Evolutionary conservation across 1,140 invertebrate genomes (phyloP), one percentile per base, ranked within the genome.

Genomic region (Araneus ventricosus): DNA sequence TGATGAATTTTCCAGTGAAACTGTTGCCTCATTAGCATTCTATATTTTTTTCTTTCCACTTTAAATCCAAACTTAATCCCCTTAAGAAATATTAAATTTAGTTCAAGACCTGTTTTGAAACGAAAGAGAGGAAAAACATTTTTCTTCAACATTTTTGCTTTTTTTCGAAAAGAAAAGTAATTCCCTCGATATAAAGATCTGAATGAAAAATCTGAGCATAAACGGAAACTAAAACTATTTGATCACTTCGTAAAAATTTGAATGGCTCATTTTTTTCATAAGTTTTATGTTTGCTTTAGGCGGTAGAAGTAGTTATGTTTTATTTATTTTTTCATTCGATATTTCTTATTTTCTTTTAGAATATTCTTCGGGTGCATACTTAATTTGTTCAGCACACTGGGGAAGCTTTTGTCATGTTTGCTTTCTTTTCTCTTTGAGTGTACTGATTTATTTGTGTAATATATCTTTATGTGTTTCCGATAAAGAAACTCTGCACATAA

Each of bases 141-240:
- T 92, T 92, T 57, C 27, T 27, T 30, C 27, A 67, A 67, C 7
- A 3, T 14, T 67, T n/a, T 59, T 86, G 24, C 27, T 86, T 70
- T 86, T 86, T 70, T 52, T 37, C 20, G 1, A 86, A 92, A 92
- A 92, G 82, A 92, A 92, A 92, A 85, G 61, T 82, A 85, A 92
- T 92, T 92, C 90, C 90, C 80, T 70, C 22, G 90, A 86, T 92
- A 92, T 92, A 70, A 92, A 86, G 80, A 92, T 85, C 34, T 67
- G 34, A 92, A 92, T 92, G 90, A 92, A 92, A 92, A 92, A 92
- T 92, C 82, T 86, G 37, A 27, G 90, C 79, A 85, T 86, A 92
- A 92, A 92, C 82, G 90, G 90, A 92, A 92, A 86, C 80, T 92
- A 86, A 92, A 92, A 92, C 90, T 92, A 92, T 92, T 86, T 92